These are phyloP conservation scores for Drosophila tanythrix DNA, from an alignment of 2,888 invertebrate genomes.

Conservation along the genomic window DNA sequence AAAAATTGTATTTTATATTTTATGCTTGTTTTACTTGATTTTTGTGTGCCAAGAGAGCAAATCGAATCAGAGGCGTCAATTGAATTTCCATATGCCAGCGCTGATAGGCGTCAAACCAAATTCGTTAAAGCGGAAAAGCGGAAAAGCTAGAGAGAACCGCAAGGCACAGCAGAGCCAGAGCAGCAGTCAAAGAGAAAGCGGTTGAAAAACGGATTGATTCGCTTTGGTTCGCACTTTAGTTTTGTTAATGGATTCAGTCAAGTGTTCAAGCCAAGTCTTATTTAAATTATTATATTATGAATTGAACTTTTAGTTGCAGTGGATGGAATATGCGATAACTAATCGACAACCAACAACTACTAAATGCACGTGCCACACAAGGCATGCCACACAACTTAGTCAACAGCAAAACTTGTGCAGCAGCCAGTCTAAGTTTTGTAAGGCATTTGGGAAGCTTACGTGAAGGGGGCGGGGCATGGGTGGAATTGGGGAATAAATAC, in stretches of 20 bases:
- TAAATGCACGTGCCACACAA: constrained; percentile 2
- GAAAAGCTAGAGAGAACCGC: constrained; percentile 19
- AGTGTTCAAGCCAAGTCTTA: background rate
- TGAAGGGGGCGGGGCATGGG: background rate
- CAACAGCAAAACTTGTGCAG: constrained; percentile 9
- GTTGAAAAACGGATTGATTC: constrained; percentile 18
- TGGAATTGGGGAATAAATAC: background rate
- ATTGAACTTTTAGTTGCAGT: background rate
- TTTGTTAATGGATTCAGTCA: constrained; percentile 27
- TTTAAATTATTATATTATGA: no score
- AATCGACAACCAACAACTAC: background rate
- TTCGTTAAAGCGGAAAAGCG: constrained; percentile 16
- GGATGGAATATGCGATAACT: constrained; percentile 7
- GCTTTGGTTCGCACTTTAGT: constrained; percentile 5
- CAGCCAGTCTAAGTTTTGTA: constrained; percentile 1
- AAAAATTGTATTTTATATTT: constrained; percentile 56
- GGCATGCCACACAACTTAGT: constrained; percentile 5
- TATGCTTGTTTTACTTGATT: constrained; percentile 8
- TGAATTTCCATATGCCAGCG: constrained; percentile 68
- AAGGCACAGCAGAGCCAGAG: constrained; percentile 1
- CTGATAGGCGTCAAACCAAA: constrained; percentile 34
- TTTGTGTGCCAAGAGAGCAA: constrained; percentile 23
- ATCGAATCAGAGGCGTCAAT: constrained; percentile 65
- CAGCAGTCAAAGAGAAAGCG: background rate
- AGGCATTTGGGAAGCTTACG: background rate